Conservation (phyloP, 1,140 invertebrate species). For the Zaprionus lachaisei region DNA sequence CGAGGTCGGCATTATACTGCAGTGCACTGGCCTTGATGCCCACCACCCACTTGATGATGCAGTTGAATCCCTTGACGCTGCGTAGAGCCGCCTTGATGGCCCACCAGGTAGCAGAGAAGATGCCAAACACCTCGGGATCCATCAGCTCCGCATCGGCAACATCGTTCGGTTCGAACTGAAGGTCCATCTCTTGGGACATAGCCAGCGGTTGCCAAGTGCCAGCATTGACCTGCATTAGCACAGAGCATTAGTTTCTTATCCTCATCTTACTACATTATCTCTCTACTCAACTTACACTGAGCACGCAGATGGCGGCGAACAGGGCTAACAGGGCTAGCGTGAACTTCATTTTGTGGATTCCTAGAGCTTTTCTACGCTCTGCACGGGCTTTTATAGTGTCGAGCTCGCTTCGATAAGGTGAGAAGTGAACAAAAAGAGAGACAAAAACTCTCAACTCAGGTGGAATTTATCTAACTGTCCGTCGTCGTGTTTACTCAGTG, state of each 20-base stretch:
- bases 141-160: slow-evolving; percentile 15
- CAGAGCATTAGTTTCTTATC: not conserved
- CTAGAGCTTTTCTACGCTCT: slow-evolving; percentile 24
- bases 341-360: slow-evolving; percentile 57
- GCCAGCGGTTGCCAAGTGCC: slow-evolving; percentile 26
- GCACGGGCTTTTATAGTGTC: slow-evolving; percentile 21
- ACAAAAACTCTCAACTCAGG: not conserved
- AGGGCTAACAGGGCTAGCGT: slow-evolving; percentile 42
- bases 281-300: slow-evolving; percentile 46
- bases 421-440: not conserved
- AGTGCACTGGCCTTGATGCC: slow-evolving; percentile 58
- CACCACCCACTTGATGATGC: slow-evolving; percentile 59
- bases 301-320: slow-evolving; percentile 49
- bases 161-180: slow-evolving; percentile 24
- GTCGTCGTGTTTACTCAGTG: not conserved
- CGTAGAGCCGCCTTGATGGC: slow-evolving; percentile 41
- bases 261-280: not conserved
- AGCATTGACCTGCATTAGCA: slow-evolving; percentile 51
- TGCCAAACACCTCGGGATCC: slow-evolving; percentile 1
- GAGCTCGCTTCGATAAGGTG: slow-evolving; percentile 12
- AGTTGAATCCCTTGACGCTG: slow-evolving; percentile 65
- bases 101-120: slow-evolving; percentile 12
- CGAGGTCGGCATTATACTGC: slow-evolving; percentile 39
- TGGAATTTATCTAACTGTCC: slow-evolving; percentile 18
- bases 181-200: slow-evolving; percentile 10